A percentile compares a stretch with the other conserved stretches of the same genome.
Conservation (phyloP, 2,888 invertebrate genomes). For the Drosophila recens region DNA sequence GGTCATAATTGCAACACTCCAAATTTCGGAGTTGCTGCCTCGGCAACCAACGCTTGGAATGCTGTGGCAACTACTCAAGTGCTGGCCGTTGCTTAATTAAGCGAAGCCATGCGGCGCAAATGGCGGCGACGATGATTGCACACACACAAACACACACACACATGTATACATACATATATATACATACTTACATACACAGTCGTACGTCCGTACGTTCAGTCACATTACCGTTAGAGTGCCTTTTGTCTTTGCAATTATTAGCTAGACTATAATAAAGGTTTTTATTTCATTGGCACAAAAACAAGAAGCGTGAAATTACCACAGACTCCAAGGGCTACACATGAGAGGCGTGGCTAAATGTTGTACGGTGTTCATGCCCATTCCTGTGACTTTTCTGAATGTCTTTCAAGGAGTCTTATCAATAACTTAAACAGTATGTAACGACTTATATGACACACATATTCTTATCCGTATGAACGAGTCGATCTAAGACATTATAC, state of each 20-base stretch:
- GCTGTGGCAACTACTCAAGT: constrained; percentile 38
- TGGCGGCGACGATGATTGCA: constrained; percentile 47
- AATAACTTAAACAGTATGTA: neutral
- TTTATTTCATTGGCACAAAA: constrained; percentile 64
- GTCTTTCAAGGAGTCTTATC: neutral
- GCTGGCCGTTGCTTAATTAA: constrained; percentile 66
- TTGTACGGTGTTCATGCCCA: constrained; percentile 8
- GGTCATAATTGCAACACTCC: constrained; percentile 53
- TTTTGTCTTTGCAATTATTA: constrained; percentile 60
- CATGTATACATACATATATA: neutral
- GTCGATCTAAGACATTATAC: no score
- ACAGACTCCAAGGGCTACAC: constrained; percentile 15
- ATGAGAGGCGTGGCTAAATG: constrained; percentile 7
- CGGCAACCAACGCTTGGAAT: constrained; percentile 21
- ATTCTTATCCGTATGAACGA: no score
- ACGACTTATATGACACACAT: no score
- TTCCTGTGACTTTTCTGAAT: constrained; percentile 15
- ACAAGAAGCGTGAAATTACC: constrained; percentile 55
- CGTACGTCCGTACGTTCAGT: constrained; percentile 4
- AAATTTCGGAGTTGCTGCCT: constrained; percentile 23
- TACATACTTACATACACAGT: neutral
- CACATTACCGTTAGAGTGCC: constrained; percentile 26
- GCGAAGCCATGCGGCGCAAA: constrained; percentile 62
- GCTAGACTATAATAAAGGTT: constrained; percentile 60
- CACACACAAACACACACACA: constrained; percentile 21